phyloP scores from a whole-genome alignment of 2,113 vertebrate genomes.

The Elachura formosa region DNA sequence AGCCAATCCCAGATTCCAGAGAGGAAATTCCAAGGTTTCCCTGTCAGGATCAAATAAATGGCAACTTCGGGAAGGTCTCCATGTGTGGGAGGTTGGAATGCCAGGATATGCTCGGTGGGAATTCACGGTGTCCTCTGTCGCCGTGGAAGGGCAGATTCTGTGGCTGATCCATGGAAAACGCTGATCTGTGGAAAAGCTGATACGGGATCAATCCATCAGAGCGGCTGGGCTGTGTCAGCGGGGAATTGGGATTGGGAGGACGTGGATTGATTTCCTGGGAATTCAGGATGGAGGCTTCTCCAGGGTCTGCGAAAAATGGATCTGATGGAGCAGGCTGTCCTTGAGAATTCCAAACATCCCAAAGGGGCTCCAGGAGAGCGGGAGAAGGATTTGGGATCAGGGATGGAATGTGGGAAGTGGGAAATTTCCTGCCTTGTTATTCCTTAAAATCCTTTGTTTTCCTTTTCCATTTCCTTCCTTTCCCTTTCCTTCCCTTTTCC shows the following conservation, averaged over 20 bases:
- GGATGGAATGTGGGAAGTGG: neutral
- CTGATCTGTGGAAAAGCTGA: neutral
- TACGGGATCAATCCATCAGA: rapidly evolving
- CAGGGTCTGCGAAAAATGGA: rapidly evolving
- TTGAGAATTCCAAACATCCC: neutral
- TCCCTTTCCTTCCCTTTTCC: neutral
- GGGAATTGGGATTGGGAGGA: neutral
- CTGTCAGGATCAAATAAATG: rapidly evolving
- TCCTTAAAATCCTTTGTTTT: neutral
- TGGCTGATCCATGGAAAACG: neutral
- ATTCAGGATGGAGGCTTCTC: rapidly evolving
- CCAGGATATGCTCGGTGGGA: rapidly evolving
- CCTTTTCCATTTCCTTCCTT: too few relatives aligned
- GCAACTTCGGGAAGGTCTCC: neutral
- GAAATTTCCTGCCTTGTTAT: neutral
- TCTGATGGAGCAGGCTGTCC: rapidly evolving
- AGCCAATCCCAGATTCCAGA: neutral
- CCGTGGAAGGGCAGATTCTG: neutral
- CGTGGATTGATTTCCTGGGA: neutral
- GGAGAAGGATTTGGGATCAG: neutral
- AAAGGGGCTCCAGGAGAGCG: neutral
- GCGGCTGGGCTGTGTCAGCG: rapidly evolving
- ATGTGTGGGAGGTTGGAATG: rapidly evolving
- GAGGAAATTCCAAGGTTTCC: rapidly evolving
- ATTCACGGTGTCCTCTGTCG: neutral